These are phyloP conservation scores for Harpegnathos saltator DNA, from an alignment of 1,140 invertebrate genomes.

Conservation along the genomic window DNA sequence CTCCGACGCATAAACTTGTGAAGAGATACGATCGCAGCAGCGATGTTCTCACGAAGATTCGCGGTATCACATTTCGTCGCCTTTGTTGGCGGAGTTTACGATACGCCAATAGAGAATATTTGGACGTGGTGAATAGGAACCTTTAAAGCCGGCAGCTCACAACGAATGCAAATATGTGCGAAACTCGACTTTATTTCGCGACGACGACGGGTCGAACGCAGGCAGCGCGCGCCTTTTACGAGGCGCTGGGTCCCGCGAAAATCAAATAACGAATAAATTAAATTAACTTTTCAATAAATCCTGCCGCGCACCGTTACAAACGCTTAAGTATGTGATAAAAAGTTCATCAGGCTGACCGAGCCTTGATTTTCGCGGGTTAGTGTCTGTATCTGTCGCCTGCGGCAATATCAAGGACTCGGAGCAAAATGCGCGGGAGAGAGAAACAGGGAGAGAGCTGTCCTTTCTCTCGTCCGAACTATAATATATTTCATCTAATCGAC, in stretches of 20 bases:
- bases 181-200: conserved; percentile 54
- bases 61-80: conserved; percentile 38
- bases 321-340: conserved; percentile 37
- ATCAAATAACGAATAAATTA: conserved; percentile 58
- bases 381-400: not conserved
- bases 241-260: no score
- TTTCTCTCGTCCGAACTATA: no score
- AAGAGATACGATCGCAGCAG: conserved; percentile 35
- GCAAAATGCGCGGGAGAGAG: no score
- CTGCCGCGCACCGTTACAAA: no score
- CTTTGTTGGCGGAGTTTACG: conserved; percentile 54
- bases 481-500: not conserved
- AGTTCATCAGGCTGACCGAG: not conserved
- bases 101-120: conserved; percentile 55
- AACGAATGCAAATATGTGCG: conserved; percentile 58
- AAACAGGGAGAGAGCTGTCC: no score
- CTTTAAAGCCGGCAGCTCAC: conserved; percentile 26
- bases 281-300: conserved; percentile 51
- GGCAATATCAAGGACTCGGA: not conserved
- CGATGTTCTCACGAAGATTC: conserved; percentile 42
- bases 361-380: conserved; percentile 6
- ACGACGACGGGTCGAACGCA: conserved; percentile 21
- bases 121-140: conserved; percentile 44
- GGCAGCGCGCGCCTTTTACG: no score
- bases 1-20: not conserved